These are phyloP conservation scores for Selenia dentaria DNA, from an alignment of 2,888 invertebrate species.

Conservation along the genomic window DNA sequence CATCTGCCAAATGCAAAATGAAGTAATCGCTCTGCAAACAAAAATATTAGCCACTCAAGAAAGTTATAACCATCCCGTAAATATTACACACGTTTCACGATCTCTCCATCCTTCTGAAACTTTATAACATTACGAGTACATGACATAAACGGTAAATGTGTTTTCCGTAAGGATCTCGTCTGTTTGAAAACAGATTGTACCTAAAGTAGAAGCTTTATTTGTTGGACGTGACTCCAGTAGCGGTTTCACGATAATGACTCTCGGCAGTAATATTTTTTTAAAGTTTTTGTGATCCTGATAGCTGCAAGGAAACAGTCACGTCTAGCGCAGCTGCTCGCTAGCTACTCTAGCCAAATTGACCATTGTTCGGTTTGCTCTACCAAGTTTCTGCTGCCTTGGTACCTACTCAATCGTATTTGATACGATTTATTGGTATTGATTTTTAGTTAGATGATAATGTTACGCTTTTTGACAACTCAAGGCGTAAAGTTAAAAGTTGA, in stretches of 20 bases:
- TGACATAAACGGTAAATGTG: conserved; percentile 25
- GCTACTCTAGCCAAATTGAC: conserved; percentile 53
- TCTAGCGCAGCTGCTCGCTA: conserved; percentile 55
- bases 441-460: no score
- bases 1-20: no score
- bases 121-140: conserved; percentile 24
- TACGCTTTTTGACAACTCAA: no score
- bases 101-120: conserved; percentile 21
- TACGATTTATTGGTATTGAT: conserved; percentile 20
- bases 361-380: conserved; percentile 49
- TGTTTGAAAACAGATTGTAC: conserved; percentile 25
- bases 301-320: conserved; percentile 49
- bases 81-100: conserved; percentile 19
- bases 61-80: conserved; percentile 19
- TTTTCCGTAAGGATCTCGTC: conserved; percentile 23
- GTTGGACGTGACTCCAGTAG: conserved; percentile 46
- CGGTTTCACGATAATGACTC: conserved; percentile 43
- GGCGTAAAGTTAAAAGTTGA: no score
- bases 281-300: conserved; percentile 44
- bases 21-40: conserved; percentile 7
- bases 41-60: conserved; percentile 19
- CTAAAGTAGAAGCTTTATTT: conserved; percentile 33
- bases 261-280: conserved; percentile 37
- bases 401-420: conserved; percentile 29
- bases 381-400: conserved; percentile 30